Evolutionary conservation across 2,888 invertebrate species (phyloP).

Genomic region (Chrysolina americana): DNA sequence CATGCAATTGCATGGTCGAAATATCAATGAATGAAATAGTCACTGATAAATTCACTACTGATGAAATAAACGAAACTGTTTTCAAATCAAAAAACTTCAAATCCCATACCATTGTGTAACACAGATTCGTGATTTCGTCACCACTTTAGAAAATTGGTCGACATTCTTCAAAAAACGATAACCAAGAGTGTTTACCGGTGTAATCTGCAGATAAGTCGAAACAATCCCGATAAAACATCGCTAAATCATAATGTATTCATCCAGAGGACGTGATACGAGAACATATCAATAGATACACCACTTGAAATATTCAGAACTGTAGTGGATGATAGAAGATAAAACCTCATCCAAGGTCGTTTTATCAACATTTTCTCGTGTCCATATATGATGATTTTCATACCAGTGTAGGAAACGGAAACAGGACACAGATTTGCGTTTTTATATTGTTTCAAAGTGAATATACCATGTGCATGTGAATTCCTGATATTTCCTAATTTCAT

Average conservation of each 20-base stretch:
- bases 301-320: conserved; percentile 10
- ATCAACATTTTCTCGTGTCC: conserved; percentile 10
- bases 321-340: conserved; percentile 7
- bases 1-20: no score
- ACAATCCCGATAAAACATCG: conserved; percentile 17
- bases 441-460: not conserved
- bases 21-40: no score
- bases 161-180: conserved; percentile 3
- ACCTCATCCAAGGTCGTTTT: conserved; percentile 5
- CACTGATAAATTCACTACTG: no score
- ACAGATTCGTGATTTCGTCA: not conserved
- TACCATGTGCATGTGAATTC: no score
- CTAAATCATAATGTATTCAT: conserved; percentile 20
- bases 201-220: conserved; percentile 14
- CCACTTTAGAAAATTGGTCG: conserved; percentile 15
- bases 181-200: conserved; percentile 12
- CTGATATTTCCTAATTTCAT: no score
- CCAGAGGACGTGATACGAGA: not conserved
- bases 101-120: not conserved
- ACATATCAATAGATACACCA: conserved; percentile 10
- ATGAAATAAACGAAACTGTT: no score
- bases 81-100: no score
- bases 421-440: not conserved
- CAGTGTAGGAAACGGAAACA: not conserved
- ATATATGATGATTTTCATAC: not conserved